Base-by-base conservation (phyloP, 2,797 vertebrate genomes). In the Rhadinocentrus ornatus region DNA sequence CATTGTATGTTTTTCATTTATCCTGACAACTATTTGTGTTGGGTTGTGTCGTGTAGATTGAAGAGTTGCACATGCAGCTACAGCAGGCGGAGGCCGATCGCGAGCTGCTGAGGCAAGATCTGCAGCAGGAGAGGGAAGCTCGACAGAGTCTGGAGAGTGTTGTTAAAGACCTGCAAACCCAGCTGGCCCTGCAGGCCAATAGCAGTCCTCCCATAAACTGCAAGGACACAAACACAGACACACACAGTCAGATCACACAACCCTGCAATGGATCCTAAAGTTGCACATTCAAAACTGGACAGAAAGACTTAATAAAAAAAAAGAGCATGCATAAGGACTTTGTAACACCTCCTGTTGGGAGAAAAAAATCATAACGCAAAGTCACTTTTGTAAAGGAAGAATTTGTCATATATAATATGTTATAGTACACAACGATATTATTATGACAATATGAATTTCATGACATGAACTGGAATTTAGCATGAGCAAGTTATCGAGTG, bases 141-240 rank as follows among this genome's bases (percentile, higher is more conserved):
- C 95, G 97, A 0, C 96, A 98, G 93, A 96, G 95, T 89, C 92
- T 99, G 93, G 96, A 98, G 91, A 95, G 94, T 22, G 93, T 96
- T 5, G 97, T 99, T 58, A 96, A 96, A 90, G 96, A 96, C 86
- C 96, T 99, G 82, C 96, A 97, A 90, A 93, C 94, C 84, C 96
- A 98, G 86, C 96, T 98, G 89, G 95, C 95, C 90, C 92, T 94
- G 8, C 95, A 96, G 83, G 77, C 93, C 2, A 90, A 85, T 78
- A 35, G 82, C 78, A 82, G 82, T 0, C 34, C 50, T 53, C 58
- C 83, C 2, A 62, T 69, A 75, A 82, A 89, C 44, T 34, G 76
- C 82, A 81, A 70, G 75, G 69, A 84, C 13, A 63, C 59, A 24
- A 76, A 79, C 73, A 85, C 81, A 75, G 83, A 89, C 29, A 55